Base-by-base conservation (phyloP, 2,888 invertebrate genomes). In the Lathronympha strigana region DNA sequence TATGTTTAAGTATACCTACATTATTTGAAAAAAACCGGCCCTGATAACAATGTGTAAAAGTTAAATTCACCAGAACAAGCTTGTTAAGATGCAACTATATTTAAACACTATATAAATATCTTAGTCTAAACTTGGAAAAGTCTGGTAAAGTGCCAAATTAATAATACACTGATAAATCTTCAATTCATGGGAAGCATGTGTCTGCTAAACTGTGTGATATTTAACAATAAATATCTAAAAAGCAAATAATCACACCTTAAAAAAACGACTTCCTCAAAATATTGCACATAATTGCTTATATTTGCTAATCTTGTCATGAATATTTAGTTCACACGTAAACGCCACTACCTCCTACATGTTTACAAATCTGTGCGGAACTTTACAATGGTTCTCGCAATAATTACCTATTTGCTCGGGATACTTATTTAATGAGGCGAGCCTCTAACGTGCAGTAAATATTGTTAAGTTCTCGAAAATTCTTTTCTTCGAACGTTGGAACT, bases 361-460 rank as follows among this genome's bases (percentile, higher is more conserved):
- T 66, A 66, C 66, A 54, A 66, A 66, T 66, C 47, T 66, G 40
- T 54, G 66, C 61, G 66, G 66, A 66, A 61, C 61, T 66, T 21
- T 21, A 66, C 40, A 66, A 63, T 57, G 17, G 53, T 15, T 43
- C 36, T 33, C 43, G 57, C 53, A 61, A 55, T 60, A 55, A 43
- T 49, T 63, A n/a, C n/a, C n/a, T n/a, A 62, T 67, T 61, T 61
- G 49, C 68, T 13, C 64, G 38, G 25, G 17, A 31, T 33, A 47
- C 53, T 45, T 57, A 57, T 55, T 62, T 58, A 69, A 68, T 66
- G 66, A 62, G 63, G 25, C 61, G 67, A 69, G 54, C 61, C 66
- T 61, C 53, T 62, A 51, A 47, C 28, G 25, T 50, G 31, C 51
- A 28, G 63, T 67, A 60, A 67, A 63, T 68, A 61, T 63, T 62